phyloP scores from a whole-genome alignment of 2,113 vertebrate species.

The Eulemur rufifrons region DNA sequence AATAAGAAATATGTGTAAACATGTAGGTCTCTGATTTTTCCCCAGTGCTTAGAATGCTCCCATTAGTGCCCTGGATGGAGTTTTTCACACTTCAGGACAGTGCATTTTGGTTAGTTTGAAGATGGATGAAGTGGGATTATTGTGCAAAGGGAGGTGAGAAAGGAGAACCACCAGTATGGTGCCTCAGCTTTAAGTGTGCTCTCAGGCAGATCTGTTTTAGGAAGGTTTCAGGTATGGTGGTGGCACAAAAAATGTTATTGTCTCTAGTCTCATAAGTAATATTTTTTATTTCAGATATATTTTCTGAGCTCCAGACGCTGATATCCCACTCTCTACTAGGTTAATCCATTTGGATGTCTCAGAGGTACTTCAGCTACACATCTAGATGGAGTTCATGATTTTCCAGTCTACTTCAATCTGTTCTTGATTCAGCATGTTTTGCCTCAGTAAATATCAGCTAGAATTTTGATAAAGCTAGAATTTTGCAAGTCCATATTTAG shows the following conservation, averaged over 20 bases:
- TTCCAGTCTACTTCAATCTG: not conserved
- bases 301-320: not conserved
- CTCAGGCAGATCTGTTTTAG: not conserved
- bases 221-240: not conserved
- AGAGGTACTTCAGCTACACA: not conserved
- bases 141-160: not conserved
- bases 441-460: not conserved
- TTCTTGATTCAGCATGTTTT: not conserved
- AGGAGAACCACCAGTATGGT: not conserved
- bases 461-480: not conserved
- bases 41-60: not conserved
- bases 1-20: not conserved
- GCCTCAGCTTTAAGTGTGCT: not conserved
- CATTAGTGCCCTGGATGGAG: not conserved
- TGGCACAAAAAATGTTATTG: not conserved
- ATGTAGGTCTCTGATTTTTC: not conserved
- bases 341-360: not conserved
- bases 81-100: not conserved
- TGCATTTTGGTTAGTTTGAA: not conserved
- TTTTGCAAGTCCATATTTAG: not conserved
- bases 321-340: not conserved
- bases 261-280: not conserved
- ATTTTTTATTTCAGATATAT: not conserved
- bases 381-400: not conserved
- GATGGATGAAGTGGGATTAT: not conserved